Conservation (phyloP, 2,888 invertebrate species). For the Chalcosyrphus nemorum region DNA sequence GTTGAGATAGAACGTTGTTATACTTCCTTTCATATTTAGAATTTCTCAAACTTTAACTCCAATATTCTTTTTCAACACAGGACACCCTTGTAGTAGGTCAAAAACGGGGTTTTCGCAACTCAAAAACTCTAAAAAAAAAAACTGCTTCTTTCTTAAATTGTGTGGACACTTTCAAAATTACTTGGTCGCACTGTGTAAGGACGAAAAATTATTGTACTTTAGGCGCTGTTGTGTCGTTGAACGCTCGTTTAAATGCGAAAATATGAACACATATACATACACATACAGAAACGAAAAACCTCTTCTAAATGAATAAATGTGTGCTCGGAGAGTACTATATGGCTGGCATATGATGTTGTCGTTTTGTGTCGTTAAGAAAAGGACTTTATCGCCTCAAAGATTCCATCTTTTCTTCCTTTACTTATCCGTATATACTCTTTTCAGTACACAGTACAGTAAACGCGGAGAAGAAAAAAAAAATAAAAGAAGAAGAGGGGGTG, state of each 20-base stretch:
- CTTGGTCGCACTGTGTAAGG: constrained; percentile 10
- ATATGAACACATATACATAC: constrained; percentile 16
- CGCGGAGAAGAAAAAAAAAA: not conserved
- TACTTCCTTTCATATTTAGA: no score
- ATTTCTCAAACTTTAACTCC: no score
- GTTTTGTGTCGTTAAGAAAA: constrained; percentile 55
- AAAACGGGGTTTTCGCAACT: no score
- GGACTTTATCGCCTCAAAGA: constrained; percentile 56
- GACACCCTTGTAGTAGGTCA: no score
- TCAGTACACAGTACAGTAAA: not conserved
- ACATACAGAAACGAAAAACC: not conserved
- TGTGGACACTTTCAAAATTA: not conserved
- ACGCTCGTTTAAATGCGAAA: constrained; percentile 38
- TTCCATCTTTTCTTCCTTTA: constrained; percentile 40
- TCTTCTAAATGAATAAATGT: constrained; percentile 31
- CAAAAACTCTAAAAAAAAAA: no score
- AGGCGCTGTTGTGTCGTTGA: constrained; percentile 44
- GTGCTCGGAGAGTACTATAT: constrained; percentile 30
- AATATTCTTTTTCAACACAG: no score
- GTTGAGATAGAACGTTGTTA: no score
- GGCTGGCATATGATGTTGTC: constrained; percentile 54
- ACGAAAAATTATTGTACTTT: constrained; percentile 26
- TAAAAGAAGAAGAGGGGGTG: not conserved
- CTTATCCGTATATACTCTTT: constrained; percentile 14
- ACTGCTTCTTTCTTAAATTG: no score